Percentiles rank a stretch among this genome's conserved stretches.
Conservation (phyloP, 2,888 invertebrate species). For the Steinernema carpocapsae region DNA sequence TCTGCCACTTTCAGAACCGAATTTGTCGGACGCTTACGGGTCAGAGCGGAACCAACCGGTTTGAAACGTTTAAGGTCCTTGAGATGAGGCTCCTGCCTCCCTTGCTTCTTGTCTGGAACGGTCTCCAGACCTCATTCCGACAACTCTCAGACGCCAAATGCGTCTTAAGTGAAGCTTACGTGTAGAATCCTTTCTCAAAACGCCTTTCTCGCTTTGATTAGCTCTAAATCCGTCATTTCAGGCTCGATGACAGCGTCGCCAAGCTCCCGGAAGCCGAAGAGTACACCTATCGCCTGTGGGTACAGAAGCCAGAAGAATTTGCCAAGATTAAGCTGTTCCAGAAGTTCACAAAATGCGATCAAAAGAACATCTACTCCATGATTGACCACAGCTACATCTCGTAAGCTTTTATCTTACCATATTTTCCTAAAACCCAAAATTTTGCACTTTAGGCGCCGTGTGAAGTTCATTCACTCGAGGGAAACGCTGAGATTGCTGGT, state of each 20-base stretch:
- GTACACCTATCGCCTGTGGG: background rate
- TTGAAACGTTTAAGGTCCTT: no score
- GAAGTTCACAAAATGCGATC: constrained; percentile 8
- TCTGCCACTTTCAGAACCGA: no score
- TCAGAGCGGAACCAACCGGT: no score
- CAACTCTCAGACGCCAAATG: no score
- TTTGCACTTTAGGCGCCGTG: background rate
- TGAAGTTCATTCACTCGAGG: constrained; percentile 1
- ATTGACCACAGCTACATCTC: background rate
- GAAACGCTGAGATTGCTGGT: constrained; percentile 1
- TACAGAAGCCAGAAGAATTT: background rate
- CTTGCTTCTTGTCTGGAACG: no score
- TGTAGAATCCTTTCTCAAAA: no score
- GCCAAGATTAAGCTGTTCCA: background rate
- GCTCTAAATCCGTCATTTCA: background rate
- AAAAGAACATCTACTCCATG: background rate
- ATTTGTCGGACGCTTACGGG: no score
- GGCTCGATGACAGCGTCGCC: background rate
- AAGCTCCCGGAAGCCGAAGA: constrained; percentile 9
- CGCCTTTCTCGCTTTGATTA: no score
- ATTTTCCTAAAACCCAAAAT: no score
- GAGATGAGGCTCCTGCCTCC: no score
- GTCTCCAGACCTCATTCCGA: no score
- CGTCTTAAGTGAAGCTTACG: no score
- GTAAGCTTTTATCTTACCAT: background rate